phyloP scores from a whole-genome alignment of 2,888 invertebrate species.

The Archaeoteleia sp. region DNA sequence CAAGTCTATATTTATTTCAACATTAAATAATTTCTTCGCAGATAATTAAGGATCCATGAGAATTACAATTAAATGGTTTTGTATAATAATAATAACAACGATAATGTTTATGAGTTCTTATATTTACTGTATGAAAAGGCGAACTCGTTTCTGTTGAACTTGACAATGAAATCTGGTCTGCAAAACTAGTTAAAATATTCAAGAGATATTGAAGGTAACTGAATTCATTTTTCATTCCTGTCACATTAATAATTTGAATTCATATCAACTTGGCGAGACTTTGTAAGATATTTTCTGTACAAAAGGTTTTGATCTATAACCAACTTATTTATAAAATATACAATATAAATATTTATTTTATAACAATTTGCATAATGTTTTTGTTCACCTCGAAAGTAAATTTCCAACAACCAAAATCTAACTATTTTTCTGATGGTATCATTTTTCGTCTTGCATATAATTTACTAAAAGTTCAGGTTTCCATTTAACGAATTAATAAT shows the following conservation, averaged over 20 bases:
- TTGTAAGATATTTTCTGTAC: too few relatives aligned
- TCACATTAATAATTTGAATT: conserved; percentile 29
- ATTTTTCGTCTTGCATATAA: too few relatives aligned
- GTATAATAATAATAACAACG: too few relatives aligned
- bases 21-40: conserved; percentile 2
- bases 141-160: conserved; percentile 36
- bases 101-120: too few relatives aligned
- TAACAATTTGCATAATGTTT: too few relatives aligned
- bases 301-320: too few relatives aligned
- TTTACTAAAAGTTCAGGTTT: too few relatives aligned
- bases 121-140: conserved; percentile 1
- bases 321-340: conserved; percentile 11
- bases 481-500: conserved; percentile 19
- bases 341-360: too few relatives aligned
- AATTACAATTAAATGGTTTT: too few relatives aligned
- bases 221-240: conserved; percentile 19
- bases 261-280: conserved; percentile 13
- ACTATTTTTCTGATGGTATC: too few relatives aligned
- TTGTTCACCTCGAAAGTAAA: too few relatives aligned
- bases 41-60: conserved; percentile 15
- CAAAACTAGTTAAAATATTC: conserved; percentile 14
- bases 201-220: conserved; percentile 10
- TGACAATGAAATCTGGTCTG: conserved; percentile 30
- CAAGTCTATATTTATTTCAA: conserved; percentile 12
- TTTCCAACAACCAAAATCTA: too few relatives aligned